Evolutionary conservation across 2,113 vertebrate species (phyloP).

Genomic region (Hippolais icterina): DNA sequence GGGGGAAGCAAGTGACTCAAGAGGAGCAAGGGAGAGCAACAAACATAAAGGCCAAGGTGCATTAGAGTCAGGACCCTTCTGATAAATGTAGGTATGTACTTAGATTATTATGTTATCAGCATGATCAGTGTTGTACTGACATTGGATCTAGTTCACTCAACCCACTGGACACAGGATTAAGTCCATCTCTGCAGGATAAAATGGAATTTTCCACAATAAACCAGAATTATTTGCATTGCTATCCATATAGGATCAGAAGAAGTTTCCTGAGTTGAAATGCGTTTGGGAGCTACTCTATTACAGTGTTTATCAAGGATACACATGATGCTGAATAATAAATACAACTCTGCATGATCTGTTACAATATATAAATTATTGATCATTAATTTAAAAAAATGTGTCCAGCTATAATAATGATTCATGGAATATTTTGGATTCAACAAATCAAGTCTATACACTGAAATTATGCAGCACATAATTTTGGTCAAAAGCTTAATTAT

Average conservation of each 20-base stretch:
- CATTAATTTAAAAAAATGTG: not conserved
- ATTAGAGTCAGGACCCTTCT: not conserved
- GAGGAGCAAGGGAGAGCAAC: not conserved
- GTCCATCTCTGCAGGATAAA: not conserved
- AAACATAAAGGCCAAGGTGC: not conserved
- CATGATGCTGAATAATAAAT: not conserved
- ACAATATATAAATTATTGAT: not conserved
- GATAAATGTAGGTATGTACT: not conserved
- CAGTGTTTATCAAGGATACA: not conserved
- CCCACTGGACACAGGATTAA: not conserved
- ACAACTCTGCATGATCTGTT: not conserved
- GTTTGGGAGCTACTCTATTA: not conserved
- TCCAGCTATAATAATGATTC: not conserved
- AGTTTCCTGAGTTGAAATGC: not conserved
- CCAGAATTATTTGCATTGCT: not conserved
- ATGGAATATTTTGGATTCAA: not conserved
- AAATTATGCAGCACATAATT: not conserved
- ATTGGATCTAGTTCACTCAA: not conserved
- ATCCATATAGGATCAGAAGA: not conserved
- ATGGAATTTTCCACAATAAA: not conserved
- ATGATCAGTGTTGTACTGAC: not conserved
- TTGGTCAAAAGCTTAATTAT: constrained; percentile 14
- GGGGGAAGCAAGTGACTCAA: not conserved
- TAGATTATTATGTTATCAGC: not conserved
- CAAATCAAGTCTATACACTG: not conserved